Evolutionary conservation across 2,797 vertebrate species (phyloP), one percentile per base, ranked within the genome.

Genomic region (Malurus leucopterus): DNA sequence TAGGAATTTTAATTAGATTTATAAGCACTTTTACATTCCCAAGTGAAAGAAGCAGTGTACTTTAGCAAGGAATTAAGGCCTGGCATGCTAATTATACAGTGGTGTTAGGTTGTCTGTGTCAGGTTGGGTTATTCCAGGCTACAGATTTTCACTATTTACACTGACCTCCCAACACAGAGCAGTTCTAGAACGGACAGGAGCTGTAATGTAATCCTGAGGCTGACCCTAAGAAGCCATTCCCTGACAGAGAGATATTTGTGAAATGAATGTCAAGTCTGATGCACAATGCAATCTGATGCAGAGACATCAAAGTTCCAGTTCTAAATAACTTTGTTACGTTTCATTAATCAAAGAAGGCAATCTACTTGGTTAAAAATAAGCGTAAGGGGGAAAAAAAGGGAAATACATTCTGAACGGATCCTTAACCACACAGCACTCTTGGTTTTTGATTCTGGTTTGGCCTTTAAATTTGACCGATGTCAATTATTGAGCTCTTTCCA

Each of bases 21-120:
- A 55, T 76, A 84, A 92, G 57, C 68, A 90, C 62, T 91, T 89
- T 50, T 50, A 58, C 32, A 59, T 84, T 89, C 74, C 64, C 84
- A 77, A 38, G 68, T 58, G 74, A 89, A 64, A 68, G 21, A 84
- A 84, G 18, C 1, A 1, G 9, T 27, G 15, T 47, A 17, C 32
- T 94, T 90, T 47, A 88, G 18, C 19, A 68, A 84, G 29, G 58
- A 91, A 86, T 70, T 86, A 90, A 88, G n/a, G 57, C 40, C 30
- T 68, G 71, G 46, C 29, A 55, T 47, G 40, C 50, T 67, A 62
- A 86, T 88, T 82, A 34, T 68, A 63, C 43, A 1, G 30, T 29
- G 61, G 21, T 11, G 38, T 84, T 88, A 84, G 15, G 15, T 21
- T 70, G 22, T 47, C 68, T 68, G 13, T 61, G 30, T 89, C 53